Evolutionary conservation across 2,888 invertebrate species (phyloP), one percentile per base, ranked within the genome.

Genomic region (Acrobasis repandana): DNA sequence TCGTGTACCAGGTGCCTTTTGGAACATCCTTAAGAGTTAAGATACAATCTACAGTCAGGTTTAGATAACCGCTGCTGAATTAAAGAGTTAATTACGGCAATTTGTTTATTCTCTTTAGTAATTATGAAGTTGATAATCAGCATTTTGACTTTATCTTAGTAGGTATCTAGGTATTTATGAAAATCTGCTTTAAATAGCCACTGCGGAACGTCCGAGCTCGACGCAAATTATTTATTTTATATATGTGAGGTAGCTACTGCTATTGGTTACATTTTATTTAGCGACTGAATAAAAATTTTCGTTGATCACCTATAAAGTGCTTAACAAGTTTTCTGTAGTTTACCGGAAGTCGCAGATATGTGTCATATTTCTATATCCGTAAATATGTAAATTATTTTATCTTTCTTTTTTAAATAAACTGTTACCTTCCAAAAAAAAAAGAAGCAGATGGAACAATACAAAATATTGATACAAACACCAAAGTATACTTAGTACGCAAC

Each of bases 1-100:
- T 64, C 69, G 56, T 67, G 70, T 75, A 66, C 76, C 79, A 80
- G 78, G 76, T 80, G 79, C 74, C 64, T 75, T 70, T 70, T 67
- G 70, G 67, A 62, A 56, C 60, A 63, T 67, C 38, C 54, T 54
- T 63, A 57, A 65, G 65, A 65, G 20, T 54, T 63, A 57, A 65
- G 65, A 65, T 67, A 47, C 28, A 52, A 60, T 60, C 60, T 36
- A 33, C 46, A 34, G 28, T 43, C 52, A 34, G 51, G 52, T 54
- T 60, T 60, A 60, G 52, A 60, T 47, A 60, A 46, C 60, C 46
- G 33, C 33, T n/a, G 47, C 34, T 43, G 18, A 60, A 46, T 60
- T 60, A 52, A 51, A 47, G 46, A 51, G 46, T 47, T 52, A 60
- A 60, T 60, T 58, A 58, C 20, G n/a, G 36, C 49, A 58, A 58